A percentile compares a stretch with the other conserved stretches of the same genome.
Conservation (phyloP, 2,888 invertebrate species). For the Elgonia sp. region DNA sequence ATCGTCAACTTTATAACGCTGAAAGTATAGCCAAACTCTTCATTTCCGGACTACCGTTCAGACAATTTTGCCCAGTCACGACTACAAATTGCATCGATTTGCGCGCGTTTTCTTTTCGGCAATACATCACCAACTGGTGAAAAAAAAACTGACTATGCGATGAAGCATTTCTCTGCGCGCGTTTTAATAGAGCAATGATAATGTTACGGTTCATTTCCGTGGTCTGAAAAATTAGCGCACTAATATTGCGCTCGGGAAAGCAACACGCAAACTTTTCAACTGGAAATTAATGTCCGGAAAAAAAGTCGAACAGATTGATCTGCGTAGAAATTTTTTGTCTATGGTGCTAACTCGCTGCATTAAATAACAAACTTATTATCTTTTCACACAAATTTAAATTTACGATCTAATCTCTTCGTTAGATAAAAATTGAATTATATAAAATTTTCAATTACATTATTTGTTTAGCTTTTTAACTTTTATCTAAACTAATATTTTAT, state of each 20-base stretch:
- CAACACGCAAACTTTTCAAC: constrained; percentile 30
- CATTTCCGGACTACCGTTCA: too few relatives aligned
- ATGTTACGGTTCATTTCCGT: constrained; percentile 51
- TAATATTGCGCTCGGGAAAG: constrained; percentile 6
- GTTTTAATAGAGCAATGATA: constrained; percentile 21
- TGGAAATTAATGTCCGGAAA: constrained; percentile 30
- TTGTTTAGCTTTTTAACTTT: too few relatives aligned
- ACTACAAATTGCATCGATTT: neutral
- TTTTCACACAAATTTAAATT: too few relatives aligned
- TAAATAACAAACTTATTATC: too few relatives aligned
- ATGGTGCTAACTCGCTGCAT: neutral
- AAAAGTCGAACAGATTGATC: constrained; percentile 21
- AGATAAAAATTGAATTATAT: too few relatives aligned
- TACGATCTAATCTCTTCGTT: too few relatives aligned
- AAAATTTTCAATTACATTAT: too few relatives aligned
- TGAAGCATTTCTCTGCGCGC: too few relatives aligned
- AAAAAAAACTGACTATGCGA: neutral
- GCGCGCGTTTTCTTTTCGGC: neutral
- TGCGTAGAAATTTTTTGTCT: neutral
- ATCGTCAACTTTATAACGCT: too few relatives aligned
- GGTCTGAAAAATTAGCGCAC: constrained; percentile 47
- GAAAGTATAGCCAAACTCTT: too few relatives aligned
- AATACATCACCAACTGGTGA: neutral
- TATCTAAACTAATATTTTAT: too few relatives aligned
- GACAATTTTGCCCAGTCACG: neutral